Percentiles rank a stretch among this genome's conserved stretches.
Conservation (phyloP, 2,113 vertebrate species). For the Perccottus glenii region DNA sequence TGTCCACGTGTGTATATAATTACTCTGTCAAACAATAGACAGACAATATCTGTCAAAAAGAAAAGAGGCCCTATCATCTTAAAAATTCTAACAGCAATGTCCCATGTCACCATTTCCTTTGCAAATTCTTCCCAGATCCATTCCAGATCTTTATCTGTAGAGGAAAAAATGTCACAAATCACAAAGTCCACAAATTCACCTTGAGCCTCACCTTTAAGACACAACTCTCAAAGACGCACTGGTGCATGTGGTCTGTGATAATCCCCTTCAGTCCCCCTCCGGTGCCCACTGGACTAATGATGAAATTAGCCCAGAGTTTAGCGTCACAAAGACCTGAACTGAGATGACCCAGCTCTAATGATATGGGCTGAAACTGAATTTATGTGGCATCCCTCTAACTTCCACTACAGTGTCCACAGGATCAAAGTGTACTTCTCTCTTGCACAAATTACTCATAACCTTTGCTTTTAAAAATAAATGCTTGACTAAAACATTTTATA, state of each 20-base stretch:
- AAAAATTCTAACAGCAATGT: no score
- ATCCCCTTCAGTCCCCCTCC: constrained; percentile 45
- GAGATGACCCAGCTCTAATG: constrained; percentile 45
- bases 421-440: neutral
- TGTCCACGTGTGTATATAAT: no score
- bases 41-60: no score
- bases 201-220: neutral
- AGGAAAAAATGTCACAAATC: no score
- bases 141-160: neutral
- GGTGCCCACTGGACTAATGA: constrained; percentile 48
- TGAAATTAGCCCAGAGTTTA: constrained; percentile 48
- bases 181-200: neutral
- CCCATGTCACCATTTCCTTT: no score
- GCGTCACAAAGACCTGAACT: constrained; percentile 45
- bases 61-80: no score
- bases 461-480: no score
- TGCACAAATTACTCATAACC: neutral
- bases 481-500: no score
- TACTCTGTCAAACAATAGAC: no score
- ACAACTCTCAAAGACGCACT: constrained; percentile 1
- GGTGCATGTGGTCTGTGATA: constrained; percentile 31
- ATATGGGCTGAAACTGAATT: constrained; percentile 32
- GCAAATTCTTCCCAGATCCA: no score
- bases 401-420: constrained; percentile 28
- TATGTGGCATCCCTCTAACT: constrained; percentile 35